Percentiles rank a stretch among this genome's conserved stretches.
Evolutionary conservation across 2,888 invertebrate genomes (phyloP).

Genomic region (Macrosiphum euphorbiae): DNA sequence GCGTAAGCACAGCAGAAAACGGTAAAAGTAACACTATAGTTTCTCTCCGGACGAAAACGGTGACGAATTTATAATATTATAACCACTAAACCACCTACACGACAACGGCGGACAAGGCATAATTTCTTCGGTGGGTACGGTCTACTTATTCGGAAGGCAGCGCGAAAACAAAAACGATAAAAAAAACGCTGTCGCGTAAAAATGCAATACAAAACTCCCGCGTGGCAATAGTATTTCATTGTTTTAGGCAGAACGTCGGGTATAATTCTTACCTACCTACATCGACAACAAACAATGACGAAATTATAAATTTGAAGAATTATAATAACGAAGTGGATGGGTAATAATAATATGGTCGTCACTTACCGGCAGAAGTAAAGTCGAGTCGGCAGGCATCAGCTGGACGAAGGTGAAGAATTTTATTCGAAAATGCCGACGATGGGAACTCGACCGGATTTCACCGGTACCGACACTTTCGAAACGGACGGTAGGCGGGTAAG

Average conservation of each 20-base stretch:
- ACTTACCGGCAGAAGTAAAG: neutral
- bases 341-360: neutral
- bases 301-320: too few species aligned
- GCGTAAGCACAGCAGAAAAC: neutral
- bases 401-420: neutral
- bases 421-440: neutral
- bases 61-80: conserved; percentile 47
- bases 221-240: neutral
- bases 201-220: neutral
- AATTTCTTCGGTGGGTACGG: neutral
- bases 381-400: neutral
- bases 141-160: conserved; percentile 2
- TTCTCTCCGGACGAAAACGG: conserved; percentile 18
- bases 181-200: neutral
- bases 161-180: neutral
- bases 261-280: neutral
- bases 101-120: neutral
- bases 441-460: neutral
- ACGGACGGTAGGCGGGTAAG: neutral
- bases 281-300: neutral
- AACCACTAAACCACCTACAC: neutral
- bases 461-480: neutral
- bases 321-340: too few species aligned
- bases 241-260: neutral
- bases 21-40: conserved; percentile 8